Percentiles rank a stretch among this genome's conserved stretches.
These are phyloP conservation scores for Vidua macroura DNA, from an alignment of 2,113 vertebrate genomes.

Conservation along the genomic window DNA sequence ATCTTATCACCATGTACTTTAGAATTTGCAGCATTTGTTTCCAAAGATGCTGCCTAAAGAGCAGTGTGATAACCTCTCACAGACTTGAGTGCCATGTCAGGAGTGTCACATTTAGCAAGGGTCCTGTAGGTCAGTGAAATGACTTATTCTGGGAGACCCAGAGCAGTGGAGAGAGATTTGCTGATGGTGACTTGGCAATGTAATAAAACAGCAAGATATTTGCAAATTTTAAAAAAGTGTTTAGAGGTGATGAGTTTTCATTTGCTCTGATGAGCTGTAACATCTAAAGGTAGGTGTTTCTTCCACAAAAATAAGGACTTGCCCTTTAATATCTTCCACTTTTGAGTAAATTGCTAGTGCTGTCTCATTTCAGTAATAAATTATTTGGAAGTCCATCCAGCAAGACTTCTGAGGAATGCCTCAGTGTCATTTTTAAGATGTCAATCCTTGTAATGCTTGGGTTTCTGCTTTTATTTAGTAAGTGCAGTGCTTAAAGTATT, in stretches of 20 bases:
- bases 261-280: neutral
- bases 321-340: neutral
- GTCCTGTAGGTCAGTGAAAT: neutral
- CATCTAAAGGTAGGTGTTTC: neutral
- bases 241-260: neutral
- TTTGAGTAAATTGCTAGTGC: neutral
- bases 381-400: neutral
- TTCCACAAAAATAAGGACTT: neutral
- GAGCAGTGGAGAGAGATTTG: neutral
- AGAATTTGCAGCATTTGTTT: neutral
- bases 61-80: neutral
- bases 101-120: neutral
- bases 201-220: neutral
- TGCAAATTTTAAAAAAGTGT: neutral
- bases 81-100: fast-evolving
- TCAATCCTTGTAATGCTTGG: neutral
- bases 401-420: neutral
- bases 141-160: neutral
- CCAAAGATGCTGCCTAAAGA: neutral
- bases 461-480: neutral
- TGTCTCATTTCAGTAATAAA: neutral
- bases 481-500: neutral
- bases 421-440: neutral
- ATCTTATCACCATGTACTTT: neutral
- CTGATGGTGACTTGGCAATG: neutral